These are phyloP conservation scores for Drosophila kambysellisi DNA, from an alignment of 2,888 invertebrate genomes.

Conservation along the genomic window DNA sequence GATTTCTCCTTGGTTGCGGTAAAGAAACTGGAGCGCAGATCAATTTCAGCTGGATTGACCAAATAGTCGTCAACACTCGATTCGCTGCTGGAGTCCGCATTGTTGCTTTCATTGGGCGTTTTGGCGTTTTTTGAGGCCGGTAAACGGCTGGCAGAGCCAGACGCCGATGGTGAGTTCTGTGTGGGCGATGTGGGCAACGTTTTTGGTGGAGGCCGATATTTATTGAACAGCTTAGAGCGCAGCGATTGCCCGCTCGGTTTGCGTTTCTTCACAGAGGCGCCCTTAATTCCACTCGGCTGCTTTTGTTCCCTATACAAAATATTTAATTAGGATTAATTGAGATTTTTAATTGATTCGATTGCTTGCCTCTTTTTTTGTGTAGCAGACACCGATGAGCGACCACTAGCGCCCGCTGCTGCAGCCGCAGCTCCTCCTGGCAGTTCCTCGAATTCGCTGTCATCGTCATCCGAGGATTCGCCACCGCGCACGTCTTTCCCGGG, in stretches of 20 bases:
- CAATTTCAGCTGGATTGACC: constrained; percentile 86
- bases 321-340: not conserved
- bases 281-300: constrained; percentile 68
- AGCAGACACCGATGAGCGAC: constrained; percentile 51
- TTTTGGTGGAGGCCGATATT: constrained; percentile 81
- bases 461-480: constrained; percentile 83
- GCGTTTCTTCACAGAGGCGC: constrained; percentile 76
- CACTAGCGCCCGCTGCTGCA: constrained; percentile 44
- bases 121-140: constrained; percentile 82
- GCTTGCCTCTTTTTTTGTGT: constrained; percentile 58
- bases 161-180: constrained; percentile 79
- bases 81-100: constrained; percentile 59
- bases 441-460: constrained; percentile 83
- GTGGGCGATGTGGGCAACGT: constrained; percentile 72
- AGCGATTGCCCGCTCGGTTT: constrained; percentile 76
- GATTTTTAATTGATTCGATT: constrained; percentile 53
- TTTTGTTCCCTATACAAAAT: constrained; percentile 59
- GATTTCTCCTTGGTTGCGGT: constrained; percentile 67
- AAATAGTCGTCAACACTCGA: constrained; percentile 79
- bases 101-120: constrained; percentile 78
- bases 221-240: constrained; percentile 79
- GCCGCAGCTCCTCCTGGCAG: constrained; percentile 42
- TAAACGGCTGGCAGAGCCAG: constrained; percentile 55
- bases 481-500: constrained; percentile 74
- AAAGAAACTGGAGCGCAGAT: constrained; percentile 87